These are phyloP conservation scores for Eilema depressum DNA, from an alignment of 2,888 invertebrate species.

Conservation along the genomic window DNA sequence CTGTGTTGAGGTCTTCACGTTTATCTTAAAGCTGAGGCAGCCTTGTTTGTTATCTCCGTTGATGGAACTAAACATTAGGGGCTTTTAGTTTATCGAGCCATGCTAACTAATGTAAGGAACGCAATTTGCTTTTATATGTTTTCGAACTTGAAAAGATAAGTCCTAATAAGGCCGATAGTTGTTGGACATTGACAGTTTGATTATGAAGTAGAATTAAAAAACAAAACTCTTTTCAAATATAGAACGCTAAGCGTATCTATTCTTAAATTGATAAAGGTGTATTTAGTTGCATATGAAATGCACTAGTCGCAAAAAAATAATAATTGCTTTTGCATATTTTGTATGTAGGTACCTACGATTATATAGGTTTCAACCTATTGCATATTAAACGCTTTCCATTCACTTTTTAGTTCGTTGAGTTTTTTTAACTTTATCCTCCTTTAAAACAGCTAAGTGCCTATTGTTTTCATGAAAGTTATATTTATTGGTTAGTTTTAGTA, in stretches of 20 bases:
- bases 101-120: slow-evolving; percentile 43
- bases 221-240: not conserved
- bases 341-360: too few species aligned
- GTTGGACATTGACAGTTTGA: slow-evolving; percentile 2
- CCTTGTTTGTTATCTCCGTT: slow-evolving; percentile 67
- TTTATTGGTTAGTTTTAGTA: too few species aligned
- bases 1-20: slow-evolving; percentile 67
- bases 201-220: not conserved
- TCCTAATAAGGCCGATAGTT: slow-evolving; percentile 5
- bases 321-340: slow-evolving; percentile 17
- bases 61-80: slow-evolving; percentile 64
- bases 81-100: slow-evolving; percentile 56
- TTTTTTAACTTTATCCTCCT: too few species aligned
- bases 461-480: not conserved
- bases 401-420: not conserved
- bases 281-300: too few species aligned
- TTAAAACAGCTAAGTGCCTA: not conserved
- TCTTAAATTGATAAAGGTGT: not conserved
- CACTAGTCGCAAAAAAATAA: not conserved
- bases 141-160: slow-evolving; percentile 7
- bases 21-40: slow-evolving; percentile 68
- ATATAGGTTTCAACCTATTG: slow-evolving; percentile 11
- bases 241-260: not conserved
- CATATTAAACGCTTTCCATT: not conserved
- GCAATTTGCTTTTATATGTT: slow-evolving; percentile 37